Base-by-base conservation (phyloP, 2,888 invertebrate genomes). In the Parnassius glacialis region DNA sequence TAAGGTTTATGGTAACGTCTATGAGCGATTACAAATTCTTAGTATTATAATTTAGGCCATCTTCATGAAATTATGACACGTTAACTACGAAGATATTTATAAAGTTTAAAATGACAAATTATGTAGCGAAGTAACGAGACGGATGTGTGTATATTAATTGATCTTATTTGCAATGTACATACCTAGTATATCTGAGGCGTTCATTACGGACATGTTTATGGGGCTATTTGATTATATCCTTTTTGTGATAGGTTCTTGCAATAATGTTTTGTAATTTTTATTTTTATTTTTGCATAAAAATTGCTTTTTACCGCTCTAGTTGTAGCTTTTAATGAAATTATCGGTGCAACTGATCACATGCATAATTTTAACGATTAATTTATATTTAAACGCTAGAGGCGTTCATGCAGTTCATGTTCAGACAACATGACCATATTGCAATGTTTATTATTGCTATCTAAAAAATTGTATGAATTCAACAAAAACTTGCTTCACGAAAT, bases 91-190 rank as follows among this genome's bases (percentile, higher is more conserved):
- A 74, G 80, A 75, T 88, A 87, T 89, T 86, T 89, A 88, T 86
- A 79, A 79, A 80, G 74, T 20, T 74, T 75, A 79, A 85, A 86
- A 87, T 86, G 84, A 90, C 87, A 90, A 89, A 89, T 87, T 87
- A 84, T 81, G 83, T 88, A 89, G 86, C 83, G 72, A 81, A 74
- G 48, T 44, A 48, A 75, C 76, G 76, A 56, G 60, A 75, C 75
- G 79, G 80, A 81, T 54, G 80, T 85, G 80, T 81, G 76, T 82
- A 84, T 59, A 63, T 63, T 62, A 81, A 81, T 84, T 83, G 81
- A 76, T 83, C 80, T 88, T 78, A 81, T 87, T 88, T 88, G 87
- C 90, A 79, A 75, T 90, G 90, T 90, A 90, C 84, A 90, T 90
- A 16, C 16, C 16, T 16, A 88, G 80, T 79, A 80, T 86, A 83